phyloP scores from a whole-genome alignment of 2,888 invertebrate genomes.

The Leptogaster cylindrica region DNA sequence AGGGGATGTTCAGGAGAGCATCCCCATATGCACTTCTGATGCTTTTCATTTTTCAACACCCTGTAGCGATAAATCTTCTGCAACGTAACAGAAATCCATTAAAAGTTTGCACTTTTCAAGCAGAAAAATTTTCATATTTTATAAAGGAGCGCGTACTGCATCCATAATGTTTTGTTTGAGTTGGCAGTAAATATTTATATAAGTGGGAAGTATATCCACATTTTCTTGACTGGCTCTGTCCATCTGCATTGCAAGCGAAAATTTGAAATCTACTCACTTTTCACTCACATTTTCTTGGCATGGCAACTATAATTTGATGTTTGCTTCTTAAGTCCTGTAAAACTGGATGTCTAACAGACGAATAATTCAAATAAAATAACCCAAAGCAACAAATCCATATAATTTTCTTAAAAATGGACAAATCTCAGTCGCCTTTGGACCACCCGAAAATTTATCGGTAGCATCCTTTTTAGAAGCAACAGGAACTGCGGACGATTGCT shows the following conservation, averaged over 20 bases:
- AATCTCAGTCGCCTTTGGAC: conserved; percentile 20
- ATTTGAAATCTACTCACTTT: not conserved
- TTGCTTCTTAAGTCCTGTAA: too few species aligned
- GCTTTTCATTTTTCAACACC: conserved; percentile 39
- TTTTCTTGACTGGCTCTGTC: not conserved
- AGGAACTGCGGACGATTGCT: conserved; percentile 44
- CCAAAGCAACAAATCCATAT: too few species aligned
- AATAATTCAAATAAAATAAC: too few species aligned
- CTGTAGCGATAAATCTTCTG: conserved; percentile 42
- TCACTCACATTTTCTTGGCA: too few species aligned
- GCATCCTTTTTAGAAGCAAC: conserved; percentile 39
- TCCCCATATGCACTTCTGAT: conserved; percentile 31
- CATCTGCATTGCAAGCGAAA: not conserved
- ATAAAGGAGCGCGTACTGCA: conserved; percentile 8
- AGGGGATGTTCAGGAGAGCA: conserved; percentile 4
- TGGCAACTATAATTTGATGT: too few species aligned
- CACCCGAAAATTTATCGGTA: conserved; percentile 42
- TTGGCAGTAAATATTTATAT: conserved; percentile 33
- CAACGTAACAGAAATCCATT: conserved; percentile 44
- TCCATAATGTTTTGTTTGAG: conserved; percentile 32
- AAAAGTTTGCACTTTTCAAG: conserved; percentile 40
- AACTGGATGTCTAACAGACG: too few species aligned
- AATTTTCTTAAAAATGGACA: conserved; percentile 21
- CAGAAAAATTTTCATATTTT: conserved; percentile 34
- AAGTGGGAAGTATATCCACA: not conserved